Percentiles rank a stretch among this genome's conserved stretches.
phyloP scores from a whole-genome alignment of 2,888 invertebrate genomes.

The Conistra vaccinii region DNA sequence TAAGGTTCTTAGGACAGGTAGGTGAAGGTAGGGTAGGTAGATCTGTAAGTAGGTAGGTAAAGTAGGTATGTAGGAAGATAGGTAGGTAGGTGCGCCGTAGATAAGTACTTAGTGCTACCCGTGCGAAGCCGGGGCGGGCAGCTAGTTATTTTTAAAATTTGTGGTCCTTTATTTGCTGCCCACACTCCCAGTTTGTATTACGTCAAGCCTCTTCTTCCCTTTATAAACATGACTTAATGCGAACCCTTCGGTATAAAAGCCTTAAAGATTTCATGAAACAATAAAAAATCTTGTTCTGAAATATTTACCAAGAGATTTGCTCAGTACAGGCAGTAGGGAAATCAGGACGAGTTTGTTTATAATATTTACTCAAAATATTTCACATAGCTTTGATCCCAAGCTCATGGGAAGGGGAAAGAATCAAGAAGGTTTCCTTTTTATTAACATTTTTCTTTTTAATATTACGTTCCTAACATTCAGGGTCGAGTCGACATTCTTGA shows the following conservation, averaged over 20 bases:
- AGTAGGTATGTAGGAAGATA: no score
- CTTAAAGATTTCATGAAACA: not conserved
- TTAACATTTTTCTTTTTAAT: constrained; percentile 35
- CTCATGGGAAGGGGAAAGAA: constrained; percentile 3
- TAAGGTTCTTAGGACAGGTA: no score
- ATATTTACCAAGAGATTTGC: constrained; percentile 34
- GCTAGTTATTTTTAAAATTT: no score
- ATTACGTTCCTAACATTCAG: constrained; percentile 22
- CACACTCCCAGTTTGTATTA: not conserved
- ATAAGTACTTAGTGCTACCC: no score
- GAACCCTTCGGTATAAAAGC: not conserved
- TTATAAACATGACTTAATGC: not conserved
- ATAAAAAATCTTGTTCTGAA: constrained; percentile 27
- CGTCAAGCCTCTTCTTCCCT: not conserved
- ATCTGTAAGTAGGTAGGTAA: no score
- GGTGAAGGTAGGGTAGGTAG: no score
- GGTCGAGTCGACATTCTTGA: not conserved
- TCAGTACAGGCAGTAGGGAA: constrained; percentile 21
- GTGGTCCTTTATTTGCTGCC: not conserved
- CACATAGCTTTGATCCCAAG: constrained; percentile 36
- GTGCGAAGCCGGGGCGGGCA: no score
- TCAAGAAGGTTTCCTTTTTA: not conserved
- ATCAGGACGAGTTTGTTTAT: constrained; percentile 43
- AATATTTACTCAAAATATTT: constrained; percentile 56
- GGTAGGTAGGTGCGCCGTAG: no score